Conservation (phyloP, 92 coral and sea anemone species). For the Heteractis magnifica region DNA sequence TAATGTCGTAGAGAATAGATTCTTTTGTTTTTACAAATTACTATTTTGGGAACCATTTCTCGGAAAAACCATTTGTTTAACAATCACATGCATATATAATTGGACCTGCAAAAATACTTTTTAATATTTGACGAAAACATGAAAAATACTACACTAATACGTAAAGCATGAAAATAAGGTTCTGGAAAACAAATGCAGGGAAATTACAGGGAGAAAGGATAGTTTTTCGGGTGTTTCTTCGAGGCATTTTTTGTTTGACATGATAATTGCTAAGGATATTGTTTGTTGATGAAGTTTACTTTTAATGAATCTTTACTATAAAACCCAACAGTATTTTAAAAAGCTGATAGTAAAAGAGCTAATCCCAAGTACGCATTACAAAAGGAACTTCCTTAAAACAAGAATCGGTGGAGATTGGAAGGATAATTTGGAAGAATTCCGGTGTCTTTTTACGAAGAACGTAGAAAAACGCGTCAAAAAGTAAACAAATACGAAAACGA, state of each 20-base stretch:
- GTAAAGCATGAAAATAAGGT: neutral
- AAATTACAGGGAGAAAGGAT: neutral
- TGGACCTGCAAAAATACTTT: neutral
- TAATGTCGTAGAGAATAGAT: neutral
- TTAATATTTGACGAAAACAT: neutral
- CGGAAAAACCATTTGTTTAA: constrained; percentile 2
- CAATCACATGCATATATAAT: neutral
- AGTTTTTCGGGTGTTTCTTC: neutral
- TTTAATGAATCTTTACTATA: neutral
- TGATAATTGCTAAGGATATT: neutral
- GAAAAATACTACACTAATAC: neutral
- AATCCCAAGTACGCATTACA: neutral
- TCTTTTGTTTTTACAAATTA: neutral
- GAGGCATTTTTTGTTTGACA: neutral
- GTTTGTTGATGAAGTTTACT: neutral
- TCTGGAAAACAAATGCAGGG: neutral
- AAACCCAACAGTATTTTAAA: neutral
- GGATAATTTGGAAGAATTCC: neutral
- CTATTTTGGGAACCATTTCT: neutral
- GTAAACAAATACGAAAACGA: constrained; percentile 36
- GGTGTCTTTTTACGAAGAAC: neutral
- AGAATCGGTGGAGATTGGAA: neutral
- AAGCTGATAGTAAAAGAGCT: neutral
- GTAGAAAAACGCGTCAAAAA: constrained; percentile 24
- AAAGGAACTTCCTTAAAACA: neutral